Conservation (phyloP, 2,888 invertebrate species). For the Agapostemon virescens region DNA sequence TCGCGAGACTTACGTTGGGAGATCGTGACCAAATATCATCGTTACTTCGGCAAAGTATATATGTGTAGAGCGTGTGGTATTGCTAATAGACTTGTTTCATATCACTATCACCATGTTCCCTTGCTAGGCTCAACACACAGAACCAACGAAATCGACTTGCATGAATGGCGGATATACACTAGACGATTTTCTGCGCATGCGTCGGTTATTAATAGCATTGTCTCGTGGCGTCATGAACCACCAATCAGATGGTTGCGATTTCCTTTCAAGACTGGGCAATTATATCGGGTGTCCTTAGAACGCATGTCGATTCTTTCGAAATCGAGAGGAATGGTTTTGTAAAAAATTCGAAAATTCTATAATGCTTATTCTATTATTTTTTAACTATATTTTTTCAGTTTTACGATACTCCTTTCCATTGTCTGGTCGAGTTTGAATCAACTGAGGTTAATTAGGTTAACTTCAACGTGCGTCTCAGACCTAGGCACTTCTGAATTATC, state of each 20-base stretch:
- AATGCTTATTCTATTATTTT: not conserved
- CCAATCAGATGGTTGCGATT: constrained; percentile 70
- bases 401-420: not conserved
- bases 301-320: not conserved
- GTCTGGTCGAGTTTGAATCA: not conserved
- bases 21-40: constrained; percentile 73
- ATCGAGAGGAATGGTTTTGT: not conserved
- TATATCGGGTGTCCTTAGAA: constrained; percentile 23
- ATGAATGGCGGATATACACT: constrained; percentile 78
- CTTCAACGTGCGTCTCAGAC: not conserved
- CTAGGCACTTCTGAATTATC: not conserved
- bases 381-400: not conserved
- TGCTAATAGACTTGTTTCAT: constrained; percentile 76
- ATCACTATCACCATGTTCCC: constrained; percentile 76
- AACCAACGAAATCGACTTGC: constrained; percentile 78
- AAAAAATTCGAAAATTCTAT: not conserved
- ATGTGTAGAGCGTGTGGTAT: constrained; percentile 57
- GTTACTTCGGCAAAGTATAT: constrained; percentile 66
- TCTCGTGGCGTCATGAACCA: constrained; percentile 71
- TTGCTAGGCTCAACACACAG: constrained; percentile 69
- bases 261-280: constrained; percentile 57
- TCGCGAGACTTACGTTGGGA: constrained; percentile 74
- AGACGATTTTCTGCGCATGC: constrained; percentile 69
- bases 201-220: constrained; percentile 74
- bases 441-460: not conserved